Conservation (phyloP, 2,888 invertebrate species). For the Halocaridina rubra region DNA sequence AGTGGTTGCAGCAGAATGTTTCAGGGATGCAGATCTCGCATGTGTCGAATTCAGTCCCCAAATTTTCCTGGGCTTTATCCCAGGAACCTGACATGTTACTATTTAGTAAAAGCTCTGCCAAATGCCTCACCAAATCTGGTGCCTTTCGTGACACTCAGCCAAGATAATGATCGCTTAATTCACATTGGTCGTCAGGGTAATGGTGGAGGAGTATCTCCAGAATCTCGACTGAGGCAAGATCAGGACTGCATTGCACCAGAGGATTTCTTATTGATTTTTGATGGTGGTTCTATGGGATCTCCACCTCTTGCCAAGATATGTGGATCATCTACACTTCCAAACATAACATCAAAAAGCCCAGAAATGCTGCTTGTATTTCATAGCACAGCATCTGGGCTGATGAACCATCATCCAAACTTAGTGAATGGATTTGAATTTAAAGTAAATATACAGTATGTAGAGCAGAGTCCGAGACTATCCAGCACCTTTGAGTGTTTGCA, state of each 20-base stretch:
- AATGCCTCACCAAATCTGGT: slow-evolving; percentile 27
- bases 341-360: slow-evolving; percentile 82
- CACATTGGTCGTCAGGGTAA: slow-evolving; percentile 56
- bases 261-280: slow-evolving; percentile 58
- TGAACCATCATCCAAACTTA: slow-evolving; percentile 73
- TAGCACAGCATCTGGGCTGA: slow-evolving; percentile 82
- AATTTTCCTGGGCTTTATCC: slow-evolving; percentile 93
- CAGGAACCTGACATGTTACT: slow-evolving; percentile 77
- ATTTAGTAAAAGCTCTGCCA: slow-evolving; percentile 56
- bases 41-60: slow-evolving; percentile 84
- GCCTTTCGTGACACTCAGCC: slow-evolving; percentile 51
- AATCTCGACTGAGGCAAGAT: slow-evolving; percentile 43
- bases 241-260: slow-evolving; percentile 49
- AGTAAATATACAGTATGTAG: slow-evolving; percentile 75
- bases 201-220: slow-evolving; percentile 51
- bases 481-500: slow-evolving; percentile 75
- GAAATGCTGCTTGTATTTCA: slow-evolving; percentile 84
- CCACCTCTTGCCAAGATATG: slow-evolving; percentile 53
- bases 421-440: slow-evolving; percentile 85
- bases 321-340: slow-evolving; percentile 72
- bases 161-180: slow-evolving; percentile 55
- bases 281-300: slow-evolving; percentile 59
- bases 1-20: slow-evolving; percentile 82
- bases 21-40: slow-evolving; percentile 79
- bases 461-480: slow-evolving; percentile 19